A percentile compares a stretch with the other conserved stretches of the same genome.
phyloP scores from a whole-genome alignment of 2,797 vertebrate genomes.

The Echiichthys vipera region DNA sequence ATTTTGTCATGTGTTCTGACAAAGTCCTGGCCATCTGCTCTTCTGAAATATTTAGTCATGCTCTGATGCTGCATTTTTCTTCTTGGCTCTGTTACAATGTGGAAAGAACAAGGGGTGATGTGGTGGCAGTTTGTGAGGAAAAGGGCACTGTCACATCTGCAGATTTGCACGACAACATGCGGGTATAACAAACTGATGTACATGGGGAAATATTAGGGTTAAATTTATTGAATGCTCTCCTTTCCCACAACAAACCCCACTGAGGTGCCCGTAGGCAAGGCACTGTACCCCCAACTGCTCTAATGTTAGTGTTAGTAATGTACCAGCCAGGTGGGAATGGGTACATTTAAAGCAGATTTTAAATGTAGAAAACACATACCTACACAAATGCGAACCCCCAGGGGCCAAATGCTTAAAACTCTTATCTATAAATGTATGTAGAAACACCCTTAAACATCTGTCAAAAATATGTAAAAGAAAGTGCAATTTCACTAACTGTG shows the following conservation, averaged over 20 bases:
- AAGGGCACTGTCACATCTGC: constrained; percentile 35
- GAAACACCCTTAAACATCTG: too few species aligned
- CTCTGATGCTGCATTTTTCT: constrained; percentile 55
- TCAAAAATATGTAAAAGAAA: too few species aligned
- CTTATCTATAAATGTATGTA: too few species aligned
- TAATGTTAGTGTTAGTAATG: constrained; percentile 8
- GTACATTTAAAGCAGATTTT: too few species aligned
- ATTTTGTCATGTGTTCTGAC: constrained; percentile 42
- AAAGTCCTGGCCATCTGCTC: constrained; percentile 70
- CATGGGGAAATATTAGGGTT: constrained; percentile 14
- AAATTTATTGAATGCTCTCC: constrained; percentile 18
- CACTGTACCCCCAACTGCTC: constrained; percentile 1
- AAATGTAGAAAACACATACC: constrained; percentile 1
- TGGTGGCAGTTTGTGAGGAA: constrained; percentile 42
- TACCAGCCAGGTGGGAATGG: constrained; percentile 13
- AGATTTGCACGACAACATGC: constrained; percentile 42
- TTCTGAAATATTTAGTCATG: constrained; percentile 73
- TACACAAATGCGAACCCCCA: constrained; percentile 24
- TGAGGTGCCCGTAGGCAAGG: constrained; percentile 24
- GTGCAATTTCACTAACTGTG: too few species aligned
- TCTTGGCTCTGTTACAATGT: constrained; percentile 51
- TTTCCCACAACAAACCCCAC: neutral
- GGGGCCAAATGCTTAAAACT: too few species aligned
- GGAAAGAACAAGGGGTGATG: constrained; percentile 46
- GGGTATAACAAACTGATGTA: constrained; percentile 26